Base-by-base conservation (phyloP, 1,140 invertebrate species). In the Nasonia giraulti region DNA sequence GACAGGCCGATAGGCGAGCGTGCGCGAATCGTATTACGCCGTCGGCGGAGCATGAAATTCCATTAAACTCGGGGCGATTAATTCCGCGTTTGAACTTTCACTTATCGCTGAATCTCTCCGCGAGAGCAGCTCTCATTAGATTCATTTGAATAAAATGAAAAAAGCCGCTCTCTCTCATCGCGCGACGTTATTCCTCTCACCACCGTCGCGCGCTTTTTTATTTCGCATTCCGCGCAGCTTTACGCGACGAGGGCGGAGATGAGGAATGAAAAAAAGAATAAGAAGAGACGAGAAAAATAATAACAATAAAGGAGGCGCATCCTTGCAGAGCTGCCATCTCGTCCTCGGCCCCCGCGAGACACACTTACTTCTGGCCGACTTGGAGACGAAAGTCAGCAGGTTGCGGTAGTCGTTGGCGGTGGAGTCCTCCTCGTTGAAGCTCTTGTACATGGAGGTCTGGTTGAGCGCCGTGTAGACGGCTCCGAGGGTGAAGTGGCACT, bases 341-440 rank as follows among this genome's bases (percentile, higher is more conserved):
- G 40, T 44, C 10, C 40, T 37, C 33, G 33, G 33, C 33, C 33
- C 33, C 17, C 6, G 2, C 12, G 2, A 62, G 5, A 62, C 17
- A n/a, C 11, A 96, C 97, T 97, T 95, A 97, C 97, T 97, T 95
- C 97, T 95, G 37, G 96, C 94, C 5, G 94, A 94, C 87, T 95
- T 93, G 11, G 96, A 95, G 27, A 97, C 92, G 84, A 95, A 95
- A 69, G 90, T 92, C 17, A 97, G 93, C 66, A 96, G 91, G n/a
- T 94, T 91, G 85, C 93, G 94, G 87, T 96, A 95, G 83, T 95
- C 94, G 80, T 94, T 89, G 0, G 89, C 90, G 0, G 89, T 91
- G 11, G 93, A 91, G 8, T 90, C 91, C 78, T 92, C 91, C 86
- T 96, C 94, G 85, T 97, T 95, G 91, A 96, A 96, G 86, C 94